phyloP scores from a whole-genome alignment of 2,888 invertebrate genomes.

The Lingula anatina region DNA sequence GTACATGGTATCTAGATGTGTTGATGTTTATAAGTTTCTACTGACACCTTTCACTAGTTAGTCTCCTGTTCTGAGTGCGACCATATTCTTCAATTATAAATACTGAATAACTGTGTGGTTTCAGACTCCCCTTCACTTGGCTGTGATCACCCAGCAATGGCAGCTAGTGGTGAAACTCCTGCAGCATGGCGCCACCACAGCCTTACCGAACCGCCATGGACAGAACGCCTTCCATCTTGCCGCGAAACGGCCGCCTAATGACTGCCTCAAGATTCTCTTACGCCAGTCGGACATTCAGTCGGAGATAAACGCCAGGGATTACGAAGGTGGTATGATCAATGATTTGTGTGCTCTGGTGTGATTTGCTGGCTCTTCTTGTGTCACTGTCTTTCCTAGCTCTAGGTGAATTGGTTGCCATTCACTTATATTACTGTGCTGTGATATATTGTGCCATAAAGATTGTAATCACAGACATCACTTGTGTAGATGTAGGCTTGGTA shows the following conservation, averaged over 20 bases:
- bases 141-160: slow-evolving; percentile 53
- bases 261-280: slow-evolving; percentile 20
- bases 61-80: no score
- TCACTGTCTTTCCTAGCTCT: no score
- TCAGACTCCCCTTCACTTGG: slow-evolving; percentile 40
- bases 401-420: no score
- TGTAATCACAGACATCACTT: no score
- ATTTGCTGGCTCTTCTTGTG: no score
- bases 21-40: no score
- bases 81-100: not conserved
- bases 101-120: slow-evolving; percentile 1
- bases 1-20: no score
- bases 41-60: no score
- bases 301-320: slow-evolving; percentile 23
- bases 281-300: slow-evolving; percentile 11
- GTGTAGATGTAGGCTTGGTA: no score
- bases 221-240: slow-evolving; percentile 47
- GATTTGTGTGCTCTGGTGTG: no score
- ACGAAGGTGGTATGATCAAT: slow-evolving; percentile 19
- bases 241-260: slow-evolving; percentile 17
- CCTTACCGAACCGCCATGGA: slow-evolving; percentile 56
- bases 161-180: slow-evolving; percentile 55
- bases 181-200: slow-evolving; percentile 55
- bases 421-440: no score
- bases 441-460: no score